Base-by-base conservation (phyloP, 2,797 vertebrate species). In the Tolypeutes matacus region DNA sequence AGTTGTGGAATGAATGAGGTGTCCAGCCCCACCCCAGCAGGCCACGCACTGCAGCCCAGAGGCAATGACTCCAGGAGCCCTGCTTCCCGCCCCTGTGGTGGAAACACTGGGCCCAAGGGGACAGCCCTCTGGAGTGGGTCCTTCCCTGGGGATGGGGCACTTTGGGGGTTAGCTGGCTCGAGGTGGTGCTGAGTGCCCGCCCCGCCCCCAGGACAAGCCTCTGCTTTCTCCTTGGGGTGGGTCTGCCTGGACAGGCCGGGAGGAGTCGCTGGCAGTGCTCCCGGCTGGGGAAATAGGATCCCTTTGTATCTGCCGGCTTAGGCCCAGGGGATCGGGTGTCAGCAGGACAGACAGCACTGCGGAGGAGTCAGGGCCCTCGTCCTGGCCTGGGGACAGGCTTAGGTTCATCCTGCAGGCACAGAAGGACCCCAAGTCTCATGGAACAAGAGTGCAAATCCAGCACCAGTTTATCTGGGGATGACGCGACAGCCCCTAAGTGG, bases 261-360 rank as follows among this genome's bases (percentile, higher is more conserved):
- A 36, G 39, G 49, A 75, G 56, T 21, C 6, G 51, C 84, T 97
- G 97, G 97, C 97, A 12, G 84, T 8, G 13, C 31, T 97, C 91
- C 95, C n/a, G 5, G 90, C n/a, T 53, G 62, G 83, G 72, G 95
- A 97, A 97, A 97, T 10, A 49, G 46, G 89, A 96, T 92, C 97
- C 58, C 67, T 95, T 97, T 97, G 97, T 97, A 96, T 97, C 97
- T 46, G 25, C 78, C 64, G 39, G 51, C 70, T 46, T 42, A 34
- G 62, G 78, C 81, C 49, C 21, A 1, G 34, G 49, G 92, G 95
- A 80, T 80, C 67, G 46, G 89, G 81, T 97, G 72, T 96, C 86
- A 72, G 75, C 2, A 0, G 25, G 23, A 70, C 31, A 1, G 14
- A 49, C 25, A 6, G 27, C 82, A 64, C 51, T 18, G 23, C 39